phyloP scores from a whole-genome alignment of 2,797 vertebrate genomes.

The Poecile montanus region DNA sequence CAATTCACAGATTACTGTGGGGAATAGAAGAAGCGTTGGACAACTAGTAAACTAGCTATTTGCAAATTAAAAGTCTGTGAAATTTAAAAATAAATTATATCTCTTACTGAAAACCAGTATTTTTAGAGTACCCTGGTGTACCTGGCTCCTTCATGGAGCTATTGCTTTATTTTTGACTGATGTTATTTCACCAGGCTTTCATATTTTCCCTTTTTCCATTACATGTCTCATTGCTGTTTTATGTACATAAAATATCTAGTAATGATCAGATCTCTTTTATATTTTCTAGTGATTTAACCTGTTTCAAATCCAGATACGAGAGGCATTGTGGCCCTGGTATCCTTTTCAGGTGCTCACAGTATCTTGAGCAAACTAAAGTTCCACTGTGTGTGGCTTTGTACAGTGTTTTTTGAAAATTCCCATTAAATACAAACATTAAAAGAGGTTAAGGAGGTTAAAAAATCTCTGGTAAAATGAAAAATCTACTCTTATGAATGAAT shows the following conservation, averaged over 20 bases:
- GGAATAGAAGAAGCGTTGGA: neutral
- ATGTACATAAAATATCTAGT: neutral
- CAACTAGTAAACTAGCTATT: neutral
- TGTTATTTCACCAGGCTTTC: neutral
- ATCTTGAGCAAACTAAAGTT: neutral
- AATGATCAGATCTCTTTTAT: neutral
- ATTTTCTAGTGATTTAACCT: neutral
- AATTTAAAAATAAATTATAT: neutral
- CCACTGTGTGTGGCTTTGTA: accelerated
- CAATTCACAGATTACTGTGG: neutral
- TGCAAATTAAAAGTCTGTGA: neutral
- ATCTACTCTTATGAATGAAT: neutral
- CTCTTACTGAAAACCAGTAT: neutral
- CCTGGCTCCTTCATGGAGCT: neutral
- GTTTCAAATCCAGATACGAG: neutral
- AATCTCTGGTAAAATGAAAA: neutral
- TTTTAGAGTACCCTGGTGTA: neutral
- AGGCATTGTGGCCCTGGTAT: neutral
- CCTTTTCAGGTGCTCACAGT: neutral
- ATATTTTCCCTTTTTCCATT: neutral
- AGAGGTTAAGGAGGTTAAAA: neutral
- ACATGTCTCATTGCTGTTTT: neutral
- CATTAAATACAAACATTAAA: neutral
- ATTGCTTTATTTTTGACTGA: neutral
- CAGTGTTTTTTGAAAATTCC: neutral